Conservation (phyloP, 1,140 invertebrate genomes). For the Drosophila suzukii region DNA sequence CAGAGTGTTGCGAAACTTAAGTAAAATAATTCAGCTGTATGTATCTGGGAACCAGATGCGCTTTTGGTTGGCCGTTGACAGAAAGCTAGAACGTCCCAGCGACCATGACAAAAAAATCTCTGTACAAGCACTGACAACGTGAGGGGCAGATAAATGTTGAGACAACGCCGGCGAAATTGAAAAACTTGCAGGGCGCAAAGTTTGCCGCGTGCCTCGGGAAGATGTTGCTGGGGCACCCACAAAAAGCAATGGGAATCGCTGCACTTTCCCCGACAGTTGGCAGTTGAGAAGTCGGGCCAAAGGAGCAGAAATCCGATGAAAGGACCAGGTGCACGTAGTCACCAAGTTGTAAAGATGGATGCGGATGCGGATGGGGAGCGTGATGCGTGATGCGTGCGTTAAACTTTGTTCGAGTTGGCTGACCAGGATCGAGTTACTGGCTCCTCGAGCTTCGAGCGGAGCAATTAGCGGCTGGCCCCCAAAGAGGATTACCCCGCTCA, state of each 20-base stretch:
- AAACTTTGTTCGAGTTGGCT: constrained; percentile 44
- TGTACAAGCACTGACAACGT: constrained; percentile 37
- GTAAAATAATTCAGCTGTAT: constrained; percentile 35
- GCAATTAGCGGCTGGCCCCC: constrained; percentile 57
- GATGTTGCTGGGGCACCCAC: constrained; percentile 2
- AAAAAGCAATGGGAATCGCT: constrained; percentile 5
- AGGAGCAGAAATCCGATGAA: constrained; percentile 9
- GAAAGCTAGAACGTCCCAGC: constrained; percentile 22
- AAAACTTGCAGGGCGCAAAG: constrained; percentile 66
- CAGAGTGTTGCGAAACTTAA: constrained; percentile 20
- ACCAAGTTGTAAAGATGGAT: constrained; percentile 10
- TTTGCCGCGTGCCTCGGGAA: constrained; percentile 52
- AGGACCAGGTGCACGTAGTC: constrained; percentile 31
- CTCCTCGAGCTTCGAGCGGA: constrained; percentile 15
- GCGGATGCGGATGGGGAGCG: constrained; percentile 1
- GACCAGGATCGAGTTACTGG: constrained; percentile 13
- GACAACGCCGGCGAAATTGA: constrained; percentile 58
- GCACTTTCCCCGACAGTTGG: constrained; percentile 14
- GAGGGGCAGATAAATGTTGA: constrained; percentile 56
- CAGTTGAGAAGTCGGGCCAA: constrained; percentile 13
- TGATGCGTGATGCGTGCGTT: constrained; percentile 36
- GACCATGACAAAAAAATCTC: constrained; percentile 30
- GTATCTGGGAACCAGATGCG: constrained; percentile 25
- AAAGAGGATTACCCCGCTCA: constrained; percentile 56
- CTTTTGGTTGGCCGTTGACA: constrained; percentile 20